A percentile compares a stretch with the other conserved stretches of the same genome.
phyloP scores from a whole-genome alignment of 2,113 vertebrate species.

The Cottus gobio region DNA sequence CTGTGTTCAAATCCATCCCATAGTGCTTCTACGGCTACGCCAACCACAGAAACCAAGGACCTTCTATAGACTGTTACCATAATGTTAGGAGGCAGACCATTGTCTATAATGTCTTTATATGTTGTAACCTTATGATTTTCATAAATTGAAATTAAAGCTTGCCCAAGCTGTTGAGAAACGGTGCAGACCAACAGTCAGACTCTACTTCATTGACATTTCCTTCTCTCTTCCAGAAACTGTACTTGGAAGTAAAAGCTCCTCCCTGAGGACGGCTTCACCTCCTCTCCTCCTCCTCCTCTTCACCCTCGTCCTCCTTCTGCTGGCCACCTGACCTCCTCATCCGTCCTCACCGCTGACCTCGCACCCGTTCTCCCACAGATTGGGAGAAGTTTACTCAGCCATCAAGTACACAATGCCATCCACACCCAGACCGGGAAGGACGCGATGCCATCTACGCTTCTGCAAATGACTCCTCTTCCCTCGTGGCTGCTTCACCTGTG shows the following conservation, averaged over 20 bases:
- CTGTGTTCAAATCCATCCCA: background rate
- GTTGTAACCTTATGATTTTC: background rate
- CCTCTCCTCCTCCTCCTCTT: slow-evolving; percentile 60
- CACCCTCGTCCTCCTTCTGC: slow-evolving; percentile 51
- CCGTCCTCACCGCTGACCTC: slow-evolving; percentile 24
- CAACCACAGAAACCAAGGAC: background rate
- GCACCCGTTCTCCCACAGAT: background rate
- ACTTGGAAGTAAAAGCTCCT: slow-evolving; percentile 20
- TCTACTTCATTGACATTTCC: background rate
- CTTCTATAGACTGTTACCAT: background rate
- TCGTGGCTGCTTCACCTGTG: slow-evolving; percentile 36
- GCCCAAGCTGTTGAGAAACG: background rate
- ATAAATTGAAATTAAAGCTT: background rate
- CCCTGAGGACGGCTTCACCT: slow-evolving; percentile 27
- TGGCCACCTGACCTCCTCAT: slow-evolving; percentile 60
- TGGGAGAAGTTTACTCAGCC: background rate
- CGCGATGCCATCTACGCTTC: slow-evolving; percentile 34
- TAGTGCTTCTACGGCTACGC: background rate
- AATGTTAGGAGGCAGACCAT: background rate
- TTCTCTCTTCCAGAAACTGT: slow-evolving; percentile 64
- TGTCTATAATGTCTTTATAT: background rate
- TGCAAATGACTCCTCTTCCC: slow-evolving; percentile 11
- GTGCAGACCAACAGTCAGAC: background rate
- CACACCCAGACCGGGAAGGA: slow-evolving; percentile 18
- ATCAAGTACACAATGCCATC: slow-evolving; percentile 23